These are phyloP conservation scores for Aethes cnicana DNA, from an alignment of 2,888 invertebrate species.

Conservation along the genomic window DNA sequence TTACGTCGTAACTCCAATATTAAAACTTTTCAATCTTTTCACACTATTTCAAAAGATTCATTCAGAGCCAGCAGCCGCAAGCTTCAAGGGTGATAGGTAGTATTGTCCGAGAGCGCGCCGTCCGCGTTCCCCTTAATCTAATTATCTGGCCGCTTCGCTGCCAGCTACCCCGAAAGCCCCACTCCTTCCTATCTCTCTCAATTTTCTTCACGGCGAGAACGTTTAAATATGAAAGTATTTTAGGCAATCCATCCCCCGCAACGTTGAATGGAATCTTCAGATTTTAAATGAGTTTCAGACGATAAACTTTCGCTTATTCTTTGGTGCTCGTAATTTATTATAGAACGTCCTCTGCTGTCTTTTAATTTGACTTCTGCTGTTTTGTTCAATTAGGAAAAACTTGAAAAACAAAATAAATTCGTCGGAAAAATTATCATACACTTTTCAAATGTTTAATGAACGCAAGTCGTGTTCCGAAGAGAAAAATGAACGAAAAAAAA, in stretches of 20 bases:
- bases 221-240: conserved; percentile 63
- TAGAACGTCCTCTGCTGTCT: conserved; percentile 3
- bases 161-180: conserved; percentile 54
- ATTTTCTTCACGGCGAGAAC: conserved; percentile 57
- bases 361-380: not conserved
- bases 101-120: conserved; percentile 62
- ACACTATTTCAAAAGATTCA: too few relatives aligned
- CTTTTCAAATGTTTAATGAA: too few relatives aligned
- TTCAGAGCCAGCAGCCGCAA: conserved; percentile 52
- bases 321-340: conserved; percentile 17
- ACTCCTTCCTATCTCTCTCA: conserved; percentile 52
- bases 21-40: too few relatives aligned
- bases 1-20: too few relatives aligned
- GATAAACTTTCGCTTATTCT: conserved; percentile 39
- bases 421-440: too few relatives aligned
- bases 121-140: conserved; percentile 73
- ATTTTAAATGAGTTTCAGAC: conserved; percentile 51
- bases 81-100: conserved; percentile 66
- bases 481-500: too few relatives aligned
- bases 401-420: too few relatives aligned
- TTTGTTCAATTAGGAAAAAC: not conserved
- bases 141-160: conserved; percentile 74
- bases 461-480: too few relatives aligned
- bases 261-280: conserved; percentile 51
- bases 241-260: conserved; percentile 53